phyloP scores from a whole-genome alignment of 2,113 vertebrate genomes.

The Elachura formosa region DNA sequence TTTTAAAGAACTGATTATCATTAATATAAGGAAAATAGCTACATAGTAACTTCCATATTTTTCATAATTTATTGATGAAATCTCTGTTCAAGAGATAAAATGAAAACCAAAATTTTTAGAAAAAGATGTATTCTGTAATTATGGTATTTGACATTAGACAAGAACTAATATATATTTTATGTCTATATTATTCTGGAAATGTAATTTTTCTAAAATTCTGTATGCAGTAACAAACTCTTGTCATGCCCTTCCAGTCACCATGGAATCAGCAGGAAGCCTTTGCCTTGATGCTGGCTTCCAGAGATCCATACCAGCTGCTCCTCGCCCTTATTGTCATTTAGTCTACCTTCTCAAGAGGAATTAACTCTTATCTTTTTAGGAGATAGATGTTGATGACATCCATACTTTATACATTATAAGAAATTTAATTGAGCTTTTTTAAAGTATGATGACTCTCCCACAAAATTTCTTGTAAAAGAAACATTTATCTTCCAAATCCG shows the following conservation, averaged over 20 bases:
- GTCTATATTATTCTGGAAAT: background rate
- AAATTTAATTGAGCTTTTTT: background rate
- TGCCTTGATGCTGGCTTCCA: background rate
- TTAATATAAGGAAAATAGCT: background rate
- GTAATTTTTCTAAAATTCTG: background rate
- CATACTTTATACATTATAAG: background rate
- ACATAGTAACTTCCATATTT: background rate
- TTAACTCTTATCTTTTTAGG: background rate
- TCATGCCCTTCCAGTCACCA: background rate
- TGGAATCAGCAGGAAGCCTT: background rate
- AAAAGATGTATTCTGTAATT: background rate
- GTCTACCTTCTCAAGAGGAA: background rate
- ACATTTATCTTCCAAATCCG: background rate
- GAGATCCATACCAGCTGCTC: background rate
- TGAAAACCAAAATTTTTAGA: background rate
- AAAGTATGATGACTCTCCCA: background rate
- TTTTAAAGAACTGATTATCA: background rate
- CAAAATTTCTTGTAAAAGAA: background rate
- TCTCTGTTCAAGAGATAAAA: background rate
- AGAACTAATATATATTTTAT: no score
- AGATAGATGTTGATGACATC: background rate
- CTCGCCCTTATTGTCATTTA: background rate
- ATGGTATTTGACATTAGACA: background rate
- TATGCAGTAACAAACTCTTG: background rate
- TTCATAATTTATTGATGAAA: background rate